phyloP scores from a whole-genome alignment of 2,888 invertebrate genomes.

The Melanostoma mellinum region DNA sequence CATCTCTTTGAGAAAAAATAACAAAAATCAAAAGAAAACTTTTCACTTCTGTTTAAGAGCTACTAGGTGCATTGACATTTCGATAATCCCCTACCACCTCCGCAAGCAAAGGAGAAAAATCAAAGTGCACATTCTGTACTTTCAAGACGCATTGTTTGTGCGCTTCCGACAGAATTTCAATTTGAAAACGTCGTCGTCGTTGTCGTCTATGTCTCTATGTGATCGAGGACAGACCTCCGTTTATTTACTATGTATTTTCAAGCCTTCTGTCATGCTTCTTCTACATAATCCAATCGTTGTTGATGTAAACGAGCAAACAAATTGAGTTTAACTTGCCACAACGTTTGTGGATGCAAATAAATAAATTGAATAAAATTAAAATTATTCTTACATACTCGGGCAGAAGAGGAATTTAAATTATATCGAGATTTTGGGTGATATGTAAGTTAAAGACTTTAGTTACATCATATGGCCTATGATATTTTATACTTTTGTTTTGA shows the following conservation, averaged over 20 bases:
- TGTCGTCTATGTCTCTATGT: not conserved
- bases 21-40: conserved; percentile 12
- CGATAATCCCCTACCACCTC: conserved; percentile 8
- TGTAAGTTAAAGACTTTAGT: not conserved
- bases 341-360: conserved; percentile 40
- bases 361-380: conserved; percentile 45
- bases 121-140: conserved; percentile 35
- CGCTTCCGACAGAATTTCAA: conserved; percentile 45
- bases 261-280: conserved; percentile 22
- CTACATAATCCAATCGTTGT: conserved; percentile 20
- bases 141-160: conserved; percentile 47
- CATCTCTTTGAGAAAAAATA: not conserved
- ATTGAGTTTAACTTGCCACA: conserved; percentile 46
- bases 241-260: conserved; percentile 4
- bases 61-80: conserved; percentile 32
- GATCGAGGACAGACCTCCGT: conserved; percentile 4
- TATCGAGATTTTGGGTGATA: not conserved
- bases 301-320: conserved; percentile 21
- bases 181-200: conserved; percentile 36
- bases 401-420: not conserved
- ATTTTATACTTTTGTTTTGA: too few species aligned
- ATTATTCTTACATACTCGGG: not conserved
- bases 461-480: too few species aligned
- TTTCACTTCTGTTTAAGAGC: conserved; percentile 22
- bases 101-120: conserved; percentile 3